Evolutionary conservation across 2,113 vertebrate genomes (phyloP), one percentile per base, ranked within the genome.

Genomic region (Cavia porcellus): DNA sequence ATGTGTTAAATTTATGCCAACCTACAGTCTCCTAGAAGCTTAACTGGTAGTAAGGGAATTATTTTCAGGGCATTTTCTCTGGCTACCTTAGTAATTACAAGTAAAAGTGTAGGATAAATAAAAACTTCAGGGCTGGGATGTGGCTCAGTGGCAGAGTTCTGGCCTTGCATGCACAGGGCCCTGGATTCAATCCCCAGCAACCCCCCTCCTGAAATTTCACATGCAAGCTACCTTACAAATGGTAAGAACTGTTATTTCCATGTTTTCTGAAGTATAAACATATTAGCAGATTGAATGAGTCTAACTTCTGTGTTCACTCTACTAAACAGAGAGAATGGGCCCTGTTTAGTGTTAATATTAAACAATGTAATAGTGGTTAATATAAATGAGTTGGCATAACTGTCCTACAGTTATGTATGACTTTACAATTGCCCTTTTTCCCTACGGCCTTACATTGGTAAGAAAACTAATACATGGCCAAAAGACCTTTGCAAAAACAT

Each of bases 241-340:
- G 32, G 47, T 62, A 94, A 45, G 9, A 64, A 86, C 7, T 94
- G 12, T n/a, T 83, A 45, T 93, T 84, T 70, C 45, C 15, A 91
- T 20, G 38, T 79, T 94, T 94, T 93, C 47, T 94, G 30, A 94
- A 92, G 94, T 52, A 87, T 22, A 93, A 95, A 96, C 35, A 89
- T 42, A 45, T 47, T 86, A 80, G 86, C 0, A 95, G 52, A 92
- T 9, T 70, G 15, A 92, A 68, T 32, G 6, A 92, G 17, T 95
- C 6, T 92, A 96, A 88, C 83, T 84, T 92, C 55, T 90, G 30
- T 7, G 22, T 24, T 94, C 83, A 24, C 38, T 2, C 68, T 93
- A 66, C 42, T 35, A 6, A n/a, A 89, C 24, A 82, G 2, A n/a
- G 2, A 86, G 10, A 57, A 77, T 5, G 9, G 45, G 94, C 30